phyloP scores from a whole-genome alignment of 1,140 invertebrate species.

The Lepidostoma basale region DNA sequence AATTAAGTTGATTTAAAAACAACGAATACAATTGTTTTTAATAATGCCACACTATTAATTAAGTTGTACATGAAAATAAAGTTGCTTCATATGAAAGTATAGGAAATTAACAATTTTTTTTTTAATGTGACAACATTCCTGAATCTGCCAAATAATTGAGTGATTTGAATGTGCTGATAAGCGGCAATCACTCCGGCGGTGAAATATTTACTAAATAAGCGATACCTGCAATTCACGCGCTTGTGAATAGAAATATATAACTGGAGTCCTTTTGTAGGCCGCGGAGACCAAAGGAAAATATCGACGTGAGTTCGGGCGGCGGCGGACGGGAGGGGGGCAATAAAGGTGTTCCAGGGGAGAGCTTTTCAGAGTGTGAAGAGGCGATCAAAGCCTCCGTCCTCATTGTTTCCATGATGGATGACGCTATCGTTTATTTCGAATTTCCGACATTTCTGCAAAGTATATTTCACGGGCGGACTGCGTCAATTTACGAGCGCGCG shows the following conservation, averaged over 20 bases:
- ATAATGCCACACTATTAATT: too few relatives aligned
- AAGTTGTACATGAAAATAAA: too few relatives aligned
- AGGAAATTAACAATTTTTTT: too few relatives aligned
- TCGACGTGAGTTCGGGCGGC: too few relatives aligned
- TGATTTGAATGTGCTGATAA: too few relatives aligned
- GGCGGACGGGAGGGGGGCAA: neutral
- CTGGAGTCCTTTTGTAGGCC: neutral
- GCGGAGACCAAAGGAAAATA: neutral
- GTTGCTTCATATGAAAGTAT: too few relatives aligned
- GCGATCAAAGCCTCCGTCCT: slow-evolving; percentile 8
- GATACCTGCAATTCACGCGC: neutral
- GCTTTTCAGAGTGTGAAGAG: slow-evolving; percentile 1
- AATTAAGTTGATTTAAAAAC: too few relatives aligned
- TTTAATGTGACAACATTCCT: too few relatives aligned
- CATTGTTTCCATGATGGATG: slow-evolving; percentile 25
- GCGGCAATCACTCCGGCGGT: too few relatives aligned
- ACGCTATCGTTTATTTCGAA: slow-evolving; percentile 23
- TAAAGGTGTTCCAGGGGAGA: slow-evolving; percentile 1
- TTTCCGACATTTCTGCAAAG: slow-evolving; percentile 3
- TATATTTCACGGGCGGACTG: neutral
- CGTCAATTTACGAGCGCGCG: too few relatives aligned
- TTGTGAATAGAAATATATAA: neutral
- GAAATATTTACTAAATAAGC: neutral
- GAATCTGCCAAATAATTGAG: too few relatives aligned
- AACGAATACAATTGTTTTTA: too few relatives aligned